These are phyloP conservation scores for Australoheros scitulus DNA, from an alignment of 2,113 vertebrate genomes.

Conservation along the genomic window DNA sequence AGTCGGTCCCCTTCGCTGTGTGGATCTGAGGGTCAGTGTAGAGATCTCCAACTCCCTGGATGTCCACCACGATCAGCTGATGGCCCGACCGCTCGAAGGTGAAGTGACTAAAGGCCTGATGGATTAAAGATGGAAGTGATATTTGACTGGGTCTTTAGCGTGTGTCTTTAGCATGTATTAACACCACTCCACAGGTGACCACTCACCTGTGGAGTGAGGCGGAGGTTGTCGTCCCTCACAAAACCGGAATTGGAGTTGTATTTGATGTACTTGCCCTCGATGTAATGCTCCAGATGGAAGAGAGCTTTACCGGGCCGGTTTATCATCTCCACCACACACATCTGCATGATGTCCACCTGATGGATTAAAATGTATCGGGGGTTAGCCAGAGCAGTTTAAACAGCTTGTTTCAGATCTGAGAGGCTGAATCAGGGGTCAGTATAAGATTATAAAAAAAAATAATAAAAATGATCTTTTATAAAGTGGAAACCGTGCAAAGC, in stretches of 20 bases:
- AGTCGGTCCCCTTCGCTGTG: slow-evolving; percentile 91
- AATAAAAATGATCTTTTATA: too few relatives aligned
- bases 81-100: slow-evolving; percentile 96
- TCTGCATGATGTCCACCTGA: slow-evolving; percentile 98
- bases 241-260: slow-evolving; percentile 99
- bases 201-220: slow-evolving; percentile 94
- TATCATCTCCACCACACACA: slow-evolving; percentile 91
- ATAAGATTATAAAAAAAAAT: background rate
- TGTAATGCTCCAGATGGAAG: slow-evolving; percentile 97
- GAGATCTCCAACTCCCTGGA: slow-evolving; percentile 97
- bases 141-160: too few relatives aligned
- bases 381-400: too few relatives aligned
- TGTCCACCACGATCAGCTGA: slow-evolving; percentile 96
- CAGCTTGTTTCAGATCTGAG: too few relatives aligned
- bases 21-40: slow-evolving; percentile 99
- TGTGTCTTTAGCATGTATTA: rapidly evolving
- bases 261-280: slow-evolving; percentile 98
- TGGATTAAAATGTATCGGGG: background rate
- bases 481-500: background rate
- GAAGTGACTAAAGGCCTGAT: slow-evolving; percentile 97
- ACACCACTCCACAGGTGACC: background rate
- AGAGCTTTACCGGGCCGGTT: slow-evolving; percentile 86
- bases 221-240: slow-evolving; percentile 92
- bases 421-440: too few relatives aligned
- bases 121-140: background rate